Base-by-base conservation (phyloP, 2,888 invertebrate species). In the Gastracanthus pulcherrimus region DNA sequence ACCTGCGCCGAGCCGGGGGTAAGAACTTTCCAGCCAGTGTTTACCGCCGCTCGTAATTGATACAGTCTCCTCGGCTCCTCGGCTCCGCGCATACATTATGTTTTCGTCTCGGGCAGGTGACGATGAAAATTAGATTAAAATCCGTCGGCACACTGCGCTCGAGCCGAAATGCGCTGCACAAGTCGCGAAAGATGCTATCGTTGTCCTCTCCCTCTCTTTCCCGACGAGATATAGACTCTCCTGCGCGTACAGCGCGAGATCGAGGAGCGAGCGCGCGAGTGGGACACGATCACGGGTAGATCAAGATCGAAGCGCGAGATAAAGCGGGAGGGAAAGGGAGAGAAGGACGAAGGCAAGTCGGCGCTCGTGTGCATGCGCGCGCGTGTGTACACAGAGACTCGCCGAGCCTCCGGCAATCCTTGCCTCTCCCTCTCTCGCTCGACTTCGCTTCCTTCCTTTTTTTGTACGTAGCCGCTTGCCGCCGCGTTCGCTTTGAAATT, bases 121-220 rank as follows among this genome's bases (percentile, higher is more conserved):
- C 85, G 83, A 86, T 86, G 84, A 84, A 83, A 87, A 87, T 86
- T 86, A 86, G 86, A 87, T 87, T 87, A 86, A 85, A 85, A 85
- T 77, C 81, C 84, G 62, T 66, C 19, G 13, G 34, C 36, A 13
- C 36, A 67, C 16, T 23, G 55, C 7, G 51, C 51, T 16, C 26
- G 45, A 7, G 41, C 29, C n/a, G n/a, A n/a, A 16, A 23, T 62
- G 29, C 51, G 69, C 38, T 51, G 23, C 90, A 89, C 89, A 89
- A 89, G 89, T 88, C 88, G 23, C 26, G n/a, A 86, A 87, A 89
- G 90, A 90, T 90, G 84, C 84, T 90, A 90, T 90, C 89, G 83
- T 62, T 31, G 70, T 71, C 81, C 62, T 45, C 29, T 41, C 45
- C 83, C 69, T 66, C 38, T 55, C 13, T n/a, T 58, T 48, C 38